phyloP scores from a whole-genome alignment of 1,140 invertebrate genomes.

The Bombus fervidus region DNA sequence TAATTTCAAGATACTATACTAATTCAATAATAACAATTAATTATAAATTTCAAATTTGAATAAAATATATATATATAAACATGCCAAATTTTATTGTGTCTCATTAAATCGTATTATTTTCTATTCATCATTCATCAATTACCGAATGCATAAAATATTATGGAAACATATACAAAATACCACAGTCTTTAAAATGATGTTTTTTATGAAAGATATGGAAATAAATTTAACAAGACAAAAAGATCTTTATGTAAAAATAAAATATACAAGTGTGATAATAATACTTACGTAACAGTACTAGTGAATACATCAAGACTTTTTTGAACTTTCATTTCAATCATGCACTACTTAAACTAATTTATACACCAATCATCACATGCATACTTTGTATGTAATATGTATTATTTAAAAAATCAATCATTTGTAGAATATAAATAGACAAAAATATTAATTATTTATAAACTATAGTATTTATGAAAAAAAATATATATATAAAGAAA shows the following conservation, averaged over 20 bases:
- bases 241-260: conserved; percentile 16
- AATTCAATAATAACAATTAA: neutral
- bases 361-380: conserved; percentile 52
- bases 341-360: conserved; percentile 54
- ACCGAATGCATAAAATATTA: conserved; percentile 7
- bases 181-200: neutral
- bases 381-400: neutral
- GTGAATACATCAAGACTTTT: conserved; percentile 48
- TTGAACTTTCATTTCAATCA: conserved; percentile 54
- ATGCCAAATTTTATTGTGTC: neutral
- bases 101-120: neutral
- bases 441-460: neutral
- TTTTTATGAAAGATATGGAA: neutral
- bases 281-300: conserved; percentile 59
- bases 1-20: conserved; percentile 5
- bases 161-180: conserved; percentile 2
- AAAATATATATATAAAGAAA: neutral
- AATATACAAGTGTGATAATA: conserved; percentile 20
- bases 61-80: neutral
- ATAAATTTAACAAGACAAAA: conserved; percentile 37
- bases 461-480: neutral
- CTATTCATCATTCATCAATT: neutral
- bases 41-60: neutral
- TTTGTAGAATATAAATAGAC: neutral
- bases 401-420: neutral